Base-by-base conservation (phyloP, 2,113 vertebrate genomes). In the Herpailurus yagouaroundi region DNA sequence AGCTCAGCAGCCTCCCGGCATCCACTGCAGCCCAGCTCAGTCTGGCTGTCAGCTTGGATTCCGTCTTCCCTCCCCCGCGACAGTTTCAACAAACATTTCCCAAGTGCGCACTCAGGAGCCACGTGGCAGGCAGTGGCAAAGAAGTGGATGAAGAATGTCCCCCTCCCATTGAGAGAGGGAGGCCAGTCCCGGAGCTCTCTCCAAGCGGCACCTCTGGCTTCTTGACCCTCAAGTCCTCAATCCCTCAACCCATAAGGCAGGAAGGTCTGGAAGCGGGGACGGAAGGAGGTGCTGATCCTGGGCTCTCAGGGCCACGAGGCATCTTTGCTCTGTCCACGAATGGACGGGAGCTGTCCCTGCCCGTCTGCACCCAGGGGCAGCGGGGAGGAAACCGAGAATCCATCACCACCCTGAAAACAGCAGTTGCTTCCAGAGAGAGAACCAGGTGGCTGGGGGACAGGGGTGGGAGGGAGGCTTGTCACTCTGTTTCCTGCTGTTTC, bases 1-100 rank as follows among this genome's bases (percentile, higher is more conserved):
- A 7, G 25, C 7, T 12, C 41, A 0, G 41, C 63, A 73, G 27
- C 63, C 69, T 66, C 23, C 1, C 33, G 33, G 52, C 0, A 1
- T 38, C 50, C 3, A 16, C 31, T 0, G 12, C 23, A 19, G 89
- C 71, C 36, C 89, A 33, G 1, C 55, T 69, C 64, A 1, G 2
- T 60, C 63, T 4, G 23, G 38, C 55, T 19, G 21, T 60, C 7
- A n/a, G 64, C 92, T 90, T 15, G 25, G 6, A 60, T 4, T 57
- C 25, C 9, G 14, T 33, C 89, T 89, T 50, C 71, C 31, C 63
- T 68, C 73, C 77, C 52, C 83, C 8, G 52, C 0, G 0, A 60
- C 0, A 66, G 71, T 63, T 2, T 38, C 64, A 68, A 81, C 66
- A 82, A 63, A 74, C 50, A 76, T 2, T 73, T 82, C 89, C 66